Evolutionary conservation across 1,140 invertebrate genomes (phyloP), one percentile per base, ranked within the genome.

Genomic region (Ruditapes philippinarum): DNA sequence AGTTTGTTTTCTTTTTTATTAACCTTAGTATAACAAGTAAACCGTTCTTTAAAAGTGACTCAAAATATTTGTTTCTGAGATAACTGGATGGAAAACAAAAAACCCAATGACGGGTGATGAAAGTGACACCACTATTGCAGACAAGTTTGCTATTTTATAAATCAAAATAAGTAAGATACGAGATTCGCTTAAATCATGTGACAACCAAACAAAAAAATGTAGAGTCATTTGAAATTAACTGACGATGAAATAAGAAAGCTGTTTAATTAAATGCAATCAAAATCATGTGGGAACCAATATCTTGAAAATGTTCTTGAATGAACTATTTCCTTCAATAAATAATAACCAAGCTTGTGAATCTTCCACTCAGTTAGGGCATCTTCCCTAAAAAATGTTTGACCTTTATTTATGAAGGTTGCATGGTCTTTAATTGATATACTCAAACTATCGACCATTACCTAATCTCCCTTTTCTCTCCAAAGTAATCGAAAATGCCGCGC

Each of bases 401-500:
- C 76, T 22, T 54, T 79, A 65, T 25, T 79, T 17, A 79, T 51
- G 49, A 79, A 79, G 49, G 28, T 79, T 79, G n/a, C n/a, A n/a
- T n/a, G 76, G 76, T 60, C 54, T 81, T 81, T 36, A 76, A n/a
- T 28, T 51, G 31, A 83, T 57, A 28, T n/a, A n/a, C n/a, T n/a
- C n/a, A n/a, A n/a, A n/a, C n/a, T n/a, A n/a, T n/a, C n/a, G n/a
- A n/a, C n/a, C n/a, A n/a, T n/a, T n/a, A n/a, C n/a, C n/a, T n/a
- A 83, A 83, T 33, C 33, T 83, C n/a, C 33, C 57, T 14, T 83
- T 83, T 68, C 28, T 76, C 9, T 76, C 73, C 19, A 76, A 76
- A 76, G 14, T 68, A 9, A 76, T 76, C 33, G 73, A 76, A 45
- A 76, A 45, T 11, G 79, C 4, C 60, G 79, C 38, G 82, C 62